These are phyloP conservation scores for Itoplectis maculator DNA, from an alignment of 2,888 invertebrate genomes.

Conservation along the genomic window DNA sequence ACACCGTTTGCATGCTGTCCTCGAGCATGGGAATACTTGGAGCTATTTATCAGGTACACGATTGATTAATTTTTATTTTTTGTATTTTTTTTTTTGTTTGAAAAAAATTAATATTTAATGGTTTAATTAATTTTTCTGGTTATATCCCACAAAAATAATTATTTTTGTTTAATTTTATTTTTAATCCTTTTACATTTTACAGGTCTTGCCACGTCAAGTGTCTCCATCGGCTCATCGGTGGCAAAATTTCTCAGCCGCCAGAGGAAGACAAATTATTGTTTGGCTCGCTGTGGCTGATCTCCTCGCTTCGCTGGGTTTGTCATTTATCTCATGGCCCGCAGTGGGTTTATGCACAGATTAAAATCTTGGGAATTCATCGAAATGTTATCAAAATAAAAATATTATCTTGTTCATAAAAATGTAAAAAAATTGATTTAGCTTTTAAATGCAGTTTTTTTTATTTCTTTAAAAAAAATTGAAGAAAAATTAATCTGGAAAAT, in stretches of 20 bases:
- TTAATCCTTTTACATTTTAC: constrained; percentile 69
- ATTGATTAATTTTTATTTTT: not conserved
- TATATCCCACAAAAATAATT: not conserved
- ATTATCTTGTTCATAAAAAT: too few relatives aligned
- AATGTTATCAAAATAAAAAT: too few relatives aligned
- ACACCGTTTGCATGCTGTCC: constrained; percentile 90
- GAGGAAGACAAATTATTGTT: constrained; percentile 90
- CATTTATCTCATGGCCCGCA: not conserved
- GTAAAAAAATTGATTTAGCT: not conserved
- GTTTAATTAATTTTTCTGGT: too few relatives aligned
- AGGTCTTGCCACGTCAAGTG: constrained; percentile 89
- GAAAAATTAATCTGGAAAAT: not conserved
- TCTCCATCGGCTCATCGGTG: constrained; percentile 86
- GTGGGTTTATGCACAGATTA: too few relatives aligned
- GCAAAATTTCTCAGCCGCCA: constrained; percentile 87
- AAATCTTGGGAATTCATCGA: too few relatives aligned
- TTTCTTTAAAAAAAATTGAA: constrained; percentile 35
- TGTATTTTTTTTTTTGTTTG: not conserved
- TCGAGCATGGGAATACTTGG: constrained; percentile 91
- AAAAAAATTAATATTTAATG: constrained; percentile 14
- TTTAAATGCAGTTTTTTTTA: constrained; percentile 74
- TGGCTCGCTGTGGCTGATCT: constrained; percentile 93
- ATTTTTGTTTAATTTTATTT: not conserved
- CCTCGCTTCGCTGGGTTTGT: constrained; percentile 90
- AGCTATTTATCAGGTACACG: constrained; percentile 90